phyloP scores from a whole-genome alignment of 2,113 vertebrate species.

The Ctenodactylus gundi region DNA sequence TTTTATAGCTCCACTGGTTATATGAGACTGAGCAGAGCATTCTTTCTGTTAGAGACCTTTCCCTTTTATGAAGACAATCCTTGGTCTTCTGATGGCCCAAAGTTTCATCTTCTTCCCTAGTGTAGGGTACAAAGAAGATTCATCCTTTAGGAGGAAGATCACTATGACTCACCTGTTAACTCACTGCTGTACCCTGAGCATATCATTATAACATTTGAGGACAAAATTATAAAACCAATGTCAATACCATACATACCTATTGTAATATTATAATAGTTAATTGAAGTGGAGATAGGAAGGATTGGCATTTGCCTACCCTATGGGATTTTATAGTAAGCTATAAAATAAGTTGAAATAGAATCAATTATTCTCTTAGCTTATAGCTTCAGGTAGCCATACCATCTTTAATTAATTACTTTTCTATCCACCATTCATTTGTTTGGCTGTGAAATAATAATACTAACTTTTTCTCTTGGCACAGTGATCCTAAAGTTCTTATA shows the following conservation, averaged over 20 bases:
- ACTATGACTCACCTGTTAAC: background rate
- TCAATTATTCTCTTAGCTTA: background rate
- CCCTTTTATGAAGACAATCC: background rate
- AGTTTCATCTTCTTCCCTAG: background rate
- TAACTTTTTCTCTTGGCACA: background rate
- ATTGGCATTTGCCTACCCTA: background rate
- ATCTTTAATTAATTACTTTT: conserved; percentile 20
- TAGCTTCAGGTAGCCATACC: background rate
- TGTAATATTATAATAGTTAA: background rate
- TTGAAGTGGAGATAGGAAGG: background rate
- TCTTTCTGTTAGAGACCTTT: background rate
- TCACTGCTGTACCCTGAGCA: background rate
- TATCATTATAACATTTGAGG: background rate
- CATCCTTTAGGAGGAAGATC: background rate
- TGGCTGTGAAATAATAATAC: background rate
- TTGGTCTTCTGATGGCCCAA: background rate
- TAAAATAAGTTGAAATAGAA: background rate
- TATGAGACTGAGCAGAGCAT: background rate
- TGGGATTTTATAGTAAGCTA: background rate
- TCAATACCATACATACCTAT: background rate
- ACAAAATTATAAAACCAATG: background rate
- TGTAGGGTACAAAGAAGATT: background rate
- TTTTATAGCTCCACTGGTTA: background rate
- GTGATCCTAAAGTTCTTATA: background rate
- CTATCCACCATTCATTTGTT: conserved; percentile 1